These are phyloP conservation scores for Gobius niger DNA, from an alignment of 2,113 vertebrate genomes.

Conservation along the genomic window DNA sequence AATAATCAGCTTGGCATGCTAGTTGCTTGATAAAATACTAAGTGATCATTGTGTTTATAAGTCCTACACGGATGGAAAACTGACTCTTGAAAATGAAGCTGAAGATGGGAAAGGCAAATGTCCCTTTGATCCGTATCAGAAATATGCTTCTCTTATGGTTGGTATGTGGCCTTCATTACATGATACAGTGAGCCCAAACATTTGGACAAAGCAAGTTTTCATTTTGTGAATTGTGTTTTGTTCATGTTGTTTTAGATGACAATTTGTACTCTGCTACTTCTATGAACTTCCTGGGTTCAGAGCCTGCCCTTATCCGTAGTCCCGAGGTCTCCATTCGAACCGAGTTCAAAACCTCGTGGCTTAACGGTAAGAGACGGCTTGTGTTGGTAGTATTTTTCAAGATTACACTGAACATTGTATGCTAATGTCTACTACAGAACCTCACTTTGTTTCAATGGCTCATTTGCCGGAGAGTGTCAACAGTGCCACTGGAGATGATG, in stretches of 20 bases:
- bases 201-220: background rate
- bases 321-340: constrained; percentile 65
- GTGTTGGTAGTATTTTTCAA: background rate
- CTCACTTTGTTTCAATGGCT: constrained; percentile 80
- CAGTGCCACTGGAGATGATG: constrained; percentile 70
- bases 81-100: constrained; percentile 58
- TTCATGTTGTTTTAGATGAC: constrained; percentile 60
- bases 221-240: background rate
- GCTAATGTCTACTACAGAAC: constrained; percentile 68
- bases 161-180: constrained; percentile 63
- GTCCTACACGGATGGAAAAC: constrained; percentile 57
- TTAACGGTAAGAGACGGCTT: constrained; percentile 67
- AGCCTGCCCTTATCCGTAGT: constrained; percentile 73
- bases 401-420: background rate
- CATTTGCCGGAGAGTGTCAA: constrained; percentile 71
- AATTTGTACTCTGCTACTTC: constrained; percentile 82
- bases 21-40: background rate
- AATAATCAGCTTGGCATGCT: background rate
- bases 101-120: constrained; percentile 79
- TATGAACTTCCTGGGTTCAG: constrained; percentile 81
- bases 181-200: background rate
- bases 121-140: constrained; percentile 78
- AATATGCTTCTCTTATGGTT: constrained; percentile 70
- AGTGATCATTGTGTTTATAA: constrained; percentile 33
- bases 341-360: constrained; percentile 77